Base-by-base conservation (phyloP, 2,888 invertebrate genomes). In the Drosophila paramelanica region DNA sequence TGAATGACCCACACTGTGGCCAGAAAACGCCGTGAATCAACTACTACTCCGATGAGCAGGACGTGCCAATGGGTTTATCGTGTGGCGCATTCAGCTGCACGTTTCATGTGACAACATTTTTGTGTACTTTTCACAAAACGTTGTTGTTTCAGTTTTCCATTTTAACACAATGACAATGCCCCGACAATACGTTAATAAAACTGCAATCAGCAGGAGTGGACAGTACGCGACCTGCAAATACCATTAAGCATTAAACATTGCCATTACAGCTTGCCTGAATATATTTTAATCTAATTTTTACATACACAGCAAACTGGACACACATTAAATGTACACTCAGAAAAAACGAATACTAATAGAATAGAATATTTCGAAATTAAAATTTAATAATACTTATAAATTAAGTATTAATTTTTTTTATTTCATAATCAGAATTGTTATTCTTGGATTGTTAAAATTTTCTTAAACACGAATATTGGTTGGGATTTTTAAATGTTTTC, bases 31-130 rank as follows among this genome's bases (percentile, higher is more conserved):
- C 49, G 49, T 25, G 49, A 50, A 57, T 43, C 57, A 57, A 57
- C 59, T 45, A 67, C 39, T 23, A 67, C 39, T 23, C 53, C 38
- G 74, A 73, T 74, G 68, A 55, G 57, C 41, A 25, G 69, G 39
- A 78, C 75, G 70, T 79, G 75, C 52, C 69, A 68, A 68, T 75
- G 69, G 31, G 64, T 53, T 55, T 41, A 78, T 50, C 56, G 14
- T 33, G 38, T 7, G 10, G 10, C 14, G 43, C 60, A 58, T 17
- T 50, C 56, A 14, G 46, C 42, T 31, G 45, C 75, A 75, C 75
- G 75, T 75, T 64, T n/a, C 75, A 45, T 27, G 14, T 14, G 31
- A 69, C 75, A 74, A 41, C 53, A 60, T 64, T 60, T 60, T 57
- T 36, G 42, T 41, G 20, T 13, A 70, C 42, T 27, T 57, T 76